These are phyloP conservation scores for Trichogramma dendrolimi DNA, from an alignment of 2,888 invertebrate genomes.

Conservation along the genomic window DNA sequence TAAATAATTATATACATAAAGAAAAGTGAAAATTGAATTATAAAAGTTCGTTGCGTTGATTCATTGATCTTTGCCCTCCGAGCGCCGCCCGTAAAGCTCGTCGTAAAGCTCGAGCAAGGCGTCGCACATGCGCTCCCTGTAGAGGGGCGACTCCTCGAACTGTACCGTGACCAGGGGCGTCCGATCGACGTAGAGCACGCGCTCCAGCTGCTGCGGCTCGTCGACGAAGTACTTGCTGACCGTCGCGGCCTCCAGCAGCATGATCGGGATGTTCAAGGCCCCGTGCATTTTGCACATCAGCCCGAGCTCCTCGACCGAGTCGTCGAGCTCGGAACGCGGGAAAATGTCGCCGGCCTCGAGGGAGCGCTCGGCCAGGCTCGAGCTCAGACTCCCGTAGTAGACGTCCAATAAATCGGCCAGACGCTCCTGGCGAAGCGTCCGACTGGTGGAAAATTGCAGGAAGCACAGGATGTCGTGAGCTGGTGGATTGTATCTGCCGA, in stretches of 20 bases:
- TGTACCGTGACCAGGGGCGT: constrained; percentile 37
- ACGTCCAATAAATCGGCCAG: constrained; percentile 36
- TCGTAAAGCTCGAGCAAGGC: constrained; percentile 38
- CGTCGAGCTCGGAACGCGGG: constrained; percentile 35
- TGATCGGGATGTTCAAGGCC: constrained; percentile 39
- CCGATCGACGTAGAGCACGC: constrained; percentile 37
- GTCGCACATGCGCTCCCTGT: constrained; percentile 38
- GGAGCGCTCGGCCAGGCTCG: constrained; percentile 28
- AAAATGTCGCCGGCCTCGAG: constrained; percentile 31
- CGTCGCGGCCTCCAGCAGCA: constrained; percentile 36
- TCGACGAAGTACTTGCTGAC: constrained; percentile 37
- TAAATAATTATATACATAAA: constrained; percentile 53
- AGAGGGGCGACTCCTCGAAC: constrained; percentile 31
- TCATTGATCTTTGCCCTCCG: neutral
- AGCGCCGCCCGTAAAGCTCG: neutral
- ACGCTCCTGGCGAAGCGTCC: constrained; percentile 36
- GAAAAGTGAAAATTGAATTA: constrained; percentile 21
- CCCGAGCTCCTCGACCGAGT: constrained; percentile 37
- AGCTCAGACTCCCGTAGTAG: constrained; percentile 38
- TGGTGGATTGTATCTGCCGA: constrained; percentile 41
- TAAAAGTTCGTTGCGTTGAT: neutral
- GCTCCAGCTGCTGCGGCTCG: constrained; percentile 34
- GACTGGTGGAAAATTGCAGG: constrained; percentile 44
- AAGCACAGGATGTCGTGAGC: constrained; percentile 46
- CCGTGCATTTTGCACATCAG: constrained; percentile 37